Base-by-base conservation (phyloP, 2,888 invertebrate genomes). In the Tryphoninae sp. region DNA sequence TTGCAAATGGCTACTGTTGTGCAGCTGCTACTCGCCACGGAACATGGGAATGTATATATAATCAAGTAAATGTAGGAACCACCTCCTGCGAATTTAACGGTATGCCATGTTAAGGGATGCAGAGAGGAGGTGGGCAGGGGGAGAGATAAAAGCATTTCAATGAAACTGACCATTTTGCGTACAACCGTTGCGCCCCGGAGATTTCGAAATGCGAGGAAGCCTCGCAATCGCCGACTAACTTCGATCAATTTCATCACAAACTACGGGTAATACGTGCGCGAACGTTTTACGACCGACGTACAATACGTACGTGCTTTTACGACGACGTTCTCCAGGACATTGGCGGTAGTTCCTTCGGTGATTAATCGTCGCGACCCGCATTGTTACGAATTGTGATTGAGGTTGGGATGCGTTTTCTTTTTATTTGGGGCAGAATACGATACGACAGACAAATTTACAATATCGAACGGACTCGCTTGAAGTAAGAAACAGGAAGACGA, bases 1-100 rank as follows among this genome's bases (percentile, higher is more conserved):
- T 82, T 77, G 77, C 79, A 69, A 80, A 80, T 72, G 67, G 51
- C 59, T 40, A 64, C 55, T 69, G 33, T 64, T 77, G 33, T 33
- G 9, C 71, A 65, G 65, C 58, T 74, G 72, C 42, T 68, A 9
- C 23, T 22, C 59, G 49, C 61, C 42, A 11, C 40, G 16, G 19
- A 49, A 23, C 42, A 45, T 62, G 71, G 33, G 64, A 49, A 61
- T 62, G 33, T 33, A 33, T 33, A 33, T 33, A 33, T 33, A 33
- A 33, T 33, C 33, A 33, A 33, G 33, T 7, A 6, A 33, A 33
- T 6, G 33, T 33, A 33, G 33, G 33, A 33, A 33, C 33, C 33
- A 19, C 19, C 19, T 4, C 26, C 26, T 26, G 33, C 33, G 33
- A 33, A 33, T 33, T 33, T 33, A 1, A 33, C 33, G 33, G 33